Evolutionary conservation across 1,140 invertebrate genomes (phyloP).

Genomic region (Lepidurus arcticus): DNA sequence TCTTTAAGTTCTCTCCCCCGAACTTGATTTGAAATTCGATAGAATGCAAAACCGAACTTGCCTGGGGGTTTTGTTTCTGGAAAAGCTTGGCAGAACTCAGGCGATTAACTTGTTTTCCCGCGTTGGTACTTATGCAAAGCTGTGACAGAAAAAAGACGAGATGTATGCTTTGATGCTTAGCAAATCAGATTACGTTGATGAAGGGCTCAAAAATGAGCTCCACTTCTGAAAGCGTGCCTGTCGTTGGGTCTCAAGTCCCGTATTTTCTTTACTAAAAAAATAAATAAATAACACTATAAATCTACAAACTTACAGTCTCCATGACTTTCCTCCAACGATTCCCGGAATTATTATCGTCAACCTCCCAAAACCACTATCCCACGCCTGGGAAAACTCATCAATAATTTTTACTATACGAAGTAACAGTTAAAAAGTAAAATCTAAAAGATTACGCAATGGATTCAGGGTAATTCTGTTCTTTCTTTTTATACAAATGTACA

Average conservation of each 20-base stretch:
- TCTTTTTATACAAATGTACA: conserved; percentile 20
- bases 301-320: too few species aligned
- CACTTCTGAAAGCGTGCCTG: background rate
- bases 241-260: background rate
- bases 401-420: background rate
- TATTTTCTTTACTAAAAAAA: background rate
- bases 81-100: background rate
- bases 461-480: conserved; percentile 4
- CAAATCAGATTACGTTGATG: background rate
- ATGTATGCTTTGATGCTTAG: conserved; percentile 19
- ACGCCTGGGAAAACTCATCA: background rate
- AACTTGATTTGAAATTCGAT: too few species aligned
- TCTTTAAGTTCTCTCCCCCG: too few species aligned
- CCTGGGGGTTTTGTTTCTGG: background rate
- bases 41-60: background rate
- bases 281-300: too few species aligned
- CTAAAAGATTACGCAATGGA: background rate
- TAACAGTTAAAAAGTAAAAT: background rate
- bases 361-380: background rate
- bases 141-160: background rate
- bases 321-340: background rate
- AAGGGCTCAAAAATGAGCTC: conserved; percentile 11
- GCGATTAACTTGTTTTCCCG: background rate
- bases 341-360: background rate
- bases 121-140: background rate